These are phyloP conservation scores for Palythoa grandiflora DNA, from an alignment of 92 coral and sea anemone genomes.

Conservation along the genomic window DNA sequence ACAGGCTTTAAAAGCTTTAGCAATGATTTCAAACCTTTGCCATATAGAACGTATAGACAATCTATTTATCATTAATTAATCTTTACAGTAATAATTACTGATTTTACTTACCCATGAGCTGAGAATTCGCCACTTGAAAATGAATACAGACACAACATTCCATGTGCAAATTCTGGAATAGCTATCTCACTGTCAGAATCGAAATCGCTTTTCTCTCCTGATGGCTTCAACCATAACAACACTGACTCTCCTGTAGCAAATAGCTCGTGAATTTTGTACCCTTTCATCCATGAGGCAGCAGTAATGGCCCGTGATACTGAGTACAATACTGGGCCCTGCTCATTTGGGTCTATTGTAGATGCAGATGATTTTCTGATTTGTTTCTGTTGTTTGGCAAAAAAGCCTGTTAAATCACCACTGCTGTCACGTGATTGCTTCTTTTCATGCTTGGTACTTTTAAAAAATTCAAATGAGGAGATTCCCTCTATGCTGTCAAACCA, in stretches of 20 bases:
- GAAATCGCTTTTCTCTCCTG: background rate
- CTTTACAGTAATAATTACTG: too few relatives aligned
- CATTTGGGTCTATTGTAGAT: constrained; percentile 1
- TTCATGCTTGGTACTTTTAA: background rate
- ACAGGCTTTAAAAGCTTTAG: too few relatives aligned
- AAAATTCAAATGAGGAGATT: background rate
- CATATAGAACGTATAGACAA: too few relatives aligned
- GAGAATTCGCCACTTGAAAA: constrained; percentile 40
- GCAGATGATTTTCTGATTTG: constrained; percentile 24
- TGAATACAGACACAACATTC: constrained; percentile 43
- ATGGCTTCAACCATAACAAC: constrained; percentile 11
- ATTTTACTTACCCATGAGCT: constrained; percentile 42
- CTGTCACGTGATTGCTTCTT: background rate
- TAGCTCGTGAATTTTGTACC: constrained; percentile 14
- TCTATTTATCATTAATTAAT: too few relatives aligned
- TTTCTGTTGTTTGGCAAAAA: constrained; percentile 21
- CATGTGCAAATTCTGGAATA: constrained; percentile 33
- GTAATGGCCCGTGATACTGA: background rate
- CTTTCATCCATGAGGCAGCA: constrained; percentile 18
- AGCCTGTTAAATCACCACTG: constrained; percentile 4
- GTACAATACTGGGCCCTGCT: background rate
- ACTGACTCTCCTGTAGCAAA: constrained; percentile 27
- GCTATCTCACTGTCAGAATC: background rate
- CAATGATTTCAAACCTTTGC: too few relatives aligned
- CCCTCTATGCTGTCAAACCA: constrained; percentile 22